Conservation (phyloP, 2,113 vertebrate genomes). For the Nanger granti region DNA sequence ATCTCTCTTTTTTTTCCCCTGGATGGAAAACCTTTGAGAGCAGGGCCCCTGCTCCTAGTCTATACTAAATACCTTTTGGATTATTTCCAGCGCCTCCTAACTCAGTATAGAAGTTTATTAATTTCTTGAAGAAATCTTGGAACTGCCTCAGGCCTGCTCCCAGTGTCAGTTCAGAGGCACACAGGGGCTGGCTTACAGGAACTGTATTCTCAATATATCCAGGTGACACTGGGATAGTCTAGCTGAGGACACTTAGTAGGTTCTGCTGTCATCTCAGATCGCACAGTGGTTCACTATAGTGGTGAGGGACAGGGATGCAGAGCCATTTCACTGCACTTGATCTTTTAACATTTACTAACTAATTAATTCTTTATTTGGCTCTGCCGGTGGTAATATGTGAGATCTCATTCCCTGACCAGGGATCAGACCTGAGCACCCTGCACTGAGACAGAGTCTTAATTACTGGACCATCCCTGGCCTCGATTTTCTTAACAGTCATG, state of each 20-base stretch:
- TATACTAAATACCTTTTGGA: background rate
- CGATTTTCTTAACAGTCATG: background rate
- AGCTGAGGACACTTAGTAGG: background rate
- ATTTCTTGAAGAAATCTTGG: background rate
- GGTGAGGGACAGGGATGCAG: background rate
- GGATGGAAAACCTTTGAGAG: background rate
- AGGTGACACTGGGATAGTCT: background rate
- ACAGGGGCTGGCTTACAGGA: background rate
- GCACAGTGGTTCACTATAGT: accelerated
- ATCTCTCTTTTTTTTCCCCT: background rate
- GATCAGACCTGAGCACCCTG: background rate
- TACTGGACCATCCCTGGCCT: background rate
- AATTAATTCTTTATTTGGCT: background rate
- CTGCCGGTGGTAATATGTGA: background rate
- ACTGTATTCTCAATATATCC: background rate
- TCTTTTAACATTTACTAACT: background rate
- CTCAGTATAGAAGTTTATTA: background rate
- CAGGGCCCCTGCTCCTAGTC: background rate
- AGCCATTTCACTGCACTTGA: background rate
- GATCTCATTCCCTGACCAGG: background rate
- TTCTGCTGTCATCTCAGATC: background rate
- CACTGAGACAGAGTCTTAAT: background rate
- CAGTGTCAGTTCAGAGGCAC: background rate
- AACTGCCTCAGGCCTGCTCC: background rate
- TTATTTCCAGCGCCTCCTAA: background rate